Conservation (phyloP, 2,113 vertebrate genomes). For the Neotoma lepida region DNA sequence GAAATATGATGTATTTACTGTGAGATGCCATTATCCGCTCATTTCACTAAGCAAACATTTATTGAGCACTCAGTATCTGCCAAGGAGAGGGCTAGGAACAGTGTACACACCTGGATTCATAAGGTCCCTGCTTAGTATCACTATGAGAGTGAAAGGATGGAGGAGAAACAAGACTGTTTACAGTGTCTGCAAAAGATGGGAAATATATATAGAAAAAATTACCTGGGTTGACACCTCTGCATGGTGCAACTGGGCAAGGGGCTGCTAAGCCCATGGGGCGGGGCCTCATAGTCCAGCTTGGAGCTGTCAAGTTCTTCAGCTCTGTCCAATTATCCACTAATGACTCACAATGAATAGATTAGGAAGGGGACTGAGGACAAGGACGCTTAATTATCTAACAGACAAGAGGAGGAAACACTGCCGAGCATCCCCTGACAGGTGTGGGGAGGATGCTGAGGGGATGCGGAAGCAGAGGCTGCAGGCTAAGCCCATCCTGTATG, state of each 20-base stretch:
- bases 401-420: slow-evolving; percentile 47
- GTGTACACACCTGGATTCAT: neutral
- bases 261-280: neutral
- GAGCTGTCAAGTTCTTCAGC: slow-evolving; percentile 64
- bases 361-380: slow-evolving; percentile 72
- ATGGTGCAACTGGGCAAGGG: neutral
- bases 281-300: neutral
- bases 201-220: accelerated
- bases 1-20: neutral
- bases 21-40: neutral
- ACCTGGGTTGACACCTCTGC: neutral
- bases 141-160: neutral
- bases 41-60: slow-evolving; percentile 26
- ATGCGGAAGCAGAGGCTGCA: neutral
- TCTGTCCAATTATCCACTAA: slow-evolving; percentile 72
- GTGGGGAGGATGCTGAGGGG: neutral
- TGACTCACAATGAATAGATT: slow-evolving; percentile 73
- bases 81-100: neutral
- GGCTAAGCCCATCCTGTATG: neutral
- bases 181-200: neutral
- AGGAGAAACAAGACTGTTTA: neutral
- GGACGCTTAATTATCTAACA: slow-evolving; percentile 65
- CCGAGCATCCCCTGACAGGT: slow-evolving; percentile 21
- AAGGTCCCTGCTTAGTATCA: neutral
- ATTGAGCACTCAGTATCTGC: slow-evolving; percentile 24